These are phyloP conservation scores for Entomyzon cyanotis DNA, from an alignment of 2,113 vertebrate genomes.

Conservation along the genomic window DNA sequence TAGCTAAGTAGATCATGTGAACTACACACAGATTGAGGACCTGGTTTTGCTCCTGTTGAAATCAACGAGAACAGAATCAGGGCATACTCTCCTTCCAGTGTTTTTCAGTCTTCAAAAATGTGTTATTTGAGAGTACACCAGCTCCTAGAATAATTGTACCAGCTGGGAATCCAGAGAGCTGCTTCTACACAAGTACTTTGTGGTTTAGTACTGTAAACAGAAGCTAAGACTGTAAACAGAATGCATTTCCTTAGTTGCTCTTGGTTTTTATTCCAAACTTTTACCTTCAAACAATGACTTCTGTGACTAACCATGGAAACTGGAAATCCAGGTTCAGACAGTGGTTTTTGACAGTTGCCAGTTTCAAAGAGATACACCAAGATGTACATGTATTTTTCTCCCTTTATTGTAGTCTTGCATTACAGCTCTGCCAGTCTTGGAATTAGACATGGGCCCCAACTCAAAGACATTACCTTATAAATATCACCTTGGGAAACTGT, in stretches of 20 bases:
- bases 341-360: not conserved
- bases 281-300: not conserved
- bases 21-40: constrained; percentile 55
- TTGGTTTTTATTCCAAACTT: not conserved
- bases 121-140: not conserved
- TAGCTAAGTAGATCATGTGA: constrained; percentile 65
- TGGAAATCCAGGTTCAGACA: not conserved
- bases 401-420: not conserved
- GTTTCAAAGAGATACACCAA: not conserved
- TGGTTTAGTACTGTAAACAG: not conserved
- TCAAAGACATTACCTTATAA: not conserved
- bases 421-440: not conserved
- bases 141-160: not conserved
- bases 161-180: not conserved
- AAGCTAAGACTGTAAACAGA: not conserved
- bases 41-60: constrained; percentile 36
- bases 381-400: not conserved
- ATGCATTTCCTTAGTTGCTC: not conserved
- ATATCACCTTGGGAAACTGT: not conserved
- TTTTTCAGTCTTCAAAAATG: not conserved
- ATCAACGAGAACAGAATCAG: constrained; percentile 18
- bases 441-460: not conserved
- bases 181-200: not conserved
- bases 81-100: not conserved
- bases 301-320: not conserved